Percentiles rank a stretch among this genome's conserved stretches.
phyloP scores from a whole-genome alignment of 2,797 vertebrate genomes.

The Menidia menidia region DNA sequence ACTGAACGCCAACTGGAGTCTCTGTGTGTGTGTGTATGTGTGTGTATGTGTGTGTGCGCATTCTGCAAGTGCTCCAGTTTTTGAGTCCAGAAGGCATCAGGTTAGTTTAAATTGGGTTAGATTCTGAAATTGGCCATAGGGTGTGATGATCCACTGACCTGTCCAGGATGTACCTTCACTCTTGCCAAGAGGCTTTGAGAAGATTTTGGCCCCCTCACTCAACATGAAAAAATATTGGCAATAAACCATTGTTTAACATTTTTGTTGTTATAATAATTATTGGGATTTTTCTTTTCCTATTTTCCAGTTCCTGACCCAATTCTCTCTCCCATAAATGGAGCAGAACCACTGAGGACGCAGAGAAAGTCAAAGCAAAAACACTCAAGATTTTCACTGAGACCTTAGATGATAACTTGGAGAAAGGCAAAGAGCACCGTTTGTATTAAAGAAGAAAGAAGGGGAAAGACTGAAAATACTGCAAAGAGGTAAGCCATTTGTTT shows the following conservation, averaged over 20 bases:
- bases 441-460: conserved; percentile 7
- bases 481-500: conserved; percentile 44
- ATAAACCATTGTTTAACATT: no score
- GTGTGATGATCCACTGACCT: neutral
- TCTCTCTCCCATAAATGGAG: neutral
- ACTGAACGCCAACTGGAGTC: neutral
- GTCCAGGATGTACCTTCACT: neutral
- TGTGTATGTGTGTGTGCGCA: neutral
- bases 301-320: conserved; percentile 12
- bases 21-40: neutral
- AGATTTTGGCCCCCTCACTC: no score
- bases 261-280: neutral
- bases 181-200: neutral
- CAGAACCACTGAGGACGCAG: neutral
- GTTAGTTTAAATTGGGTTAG: no score
- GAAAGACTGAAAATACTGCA: neutral
- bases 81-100: no score
- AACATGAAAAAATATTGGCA: neutral
- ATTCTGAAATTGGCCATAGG: neutral
- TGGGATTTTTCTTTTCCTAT: neutral
- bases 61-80: neutral
- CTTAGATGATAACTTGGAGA: neutral
- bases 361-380: conserved; percentile 7
- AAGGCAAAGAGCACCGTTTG: conserved; percentile 8
- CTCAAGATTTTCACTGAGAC: neutral